A percentile compares a stretch with the other conserved stretches of the same genome.
These are phyloP conservation scores for Dicerorhinus sumatrensis DNA, from an alignment of 2,113 vertebrate genomes.

Conservation along the genomic window DNA sequence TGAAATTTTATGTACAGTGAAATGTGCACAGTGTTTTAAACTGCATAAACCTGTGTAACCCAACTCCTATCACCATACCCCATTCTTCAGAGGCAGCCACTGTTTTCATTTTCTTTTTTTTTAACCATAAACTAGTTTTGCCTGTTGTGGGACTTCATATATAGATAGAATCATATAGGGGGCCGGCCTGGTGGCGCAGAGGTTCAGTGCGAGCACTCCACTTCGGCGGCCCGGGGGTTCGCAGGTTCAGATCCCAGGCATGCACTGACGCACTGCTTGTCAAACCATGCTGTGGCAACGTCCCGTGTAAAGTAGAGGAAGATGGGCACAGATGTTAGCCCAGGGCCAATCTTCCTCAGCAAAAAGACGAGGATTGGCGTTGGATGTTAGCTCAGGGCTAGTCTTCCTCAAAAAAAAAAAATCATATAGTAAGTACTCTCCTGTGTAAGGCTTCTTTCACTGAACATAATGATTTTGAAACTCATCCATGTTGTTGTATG, in stretches of 20 bases:
- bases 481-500: background rate
- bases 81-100: background rate
- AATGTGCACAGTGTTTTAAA: background rate
- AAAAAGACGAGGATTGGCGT: no score
- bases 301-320: no score
- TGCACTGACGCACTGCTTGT: no score
- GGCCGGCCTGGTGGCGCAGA: no score
- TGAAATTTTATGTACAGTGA: background rate
- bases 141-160: background rate
- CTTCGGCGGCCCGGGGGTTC: no score
- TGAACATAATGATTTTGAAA: background rate
- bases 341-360: no score
- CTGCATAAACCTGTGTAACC: background rate
- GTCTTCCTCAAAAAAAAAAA: no score
- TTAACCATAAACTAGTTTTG: background rate
- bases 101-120: background rate
- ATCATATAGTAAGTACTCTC: background rate
- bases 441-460: background rate
- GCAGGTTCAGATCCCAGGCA: no score
- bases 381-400: no score
- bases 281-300: no score
- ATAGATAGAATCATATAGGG: background rate
- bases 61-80: background rate
- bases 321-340: no score
- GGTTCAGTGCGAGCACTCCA: no score